Evolutionary conservation across 2,797 vertebrate species (phyloP).

Genomic region (Sorex maritimensis): DNA sequence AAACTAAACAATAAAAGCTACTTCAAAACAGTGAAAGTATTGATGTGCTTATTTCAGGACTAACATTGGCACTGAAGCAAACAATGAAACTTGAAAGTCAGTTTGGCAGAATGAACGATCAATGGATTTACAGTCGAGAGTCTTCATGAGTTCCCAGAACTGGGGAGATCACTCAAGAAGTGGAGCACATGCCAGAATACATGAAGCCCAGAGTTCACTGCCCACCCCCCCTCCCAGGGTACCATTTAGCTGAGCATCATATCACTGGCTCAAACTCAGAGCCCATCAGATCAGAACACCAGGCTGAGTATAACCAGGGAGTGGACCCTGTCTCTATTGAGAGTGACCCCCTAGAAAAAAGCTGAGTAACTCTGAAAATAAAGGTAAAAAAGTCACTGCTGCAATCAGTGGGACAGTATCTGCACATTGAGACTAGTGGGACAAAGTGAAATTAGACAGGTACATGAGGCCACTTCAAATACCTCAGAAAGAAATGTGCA

Average conservation of each 20-base stretch:
- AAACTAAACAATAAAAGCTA: not conserved
- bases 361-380: not conserved
- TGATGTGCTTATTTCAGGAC: not conserved
- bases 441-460: not conserved
- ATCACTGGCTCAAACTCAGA: too few relatives aligned
- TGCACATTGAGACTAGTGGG: not conserved
- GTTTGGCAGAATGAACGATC: not conserved
- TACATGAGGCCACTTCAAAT: not conserved
- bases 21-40: not conserved
- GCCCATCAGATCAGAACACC: too few relatives aligned
- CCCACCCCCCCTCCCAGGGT: too few relatives aligned
- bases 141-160: not conserved
- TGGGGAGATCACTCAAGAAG: not conserved
- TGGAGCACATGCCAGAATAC: not conserved
- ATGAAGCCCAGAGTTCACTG: too few relatives aligned
- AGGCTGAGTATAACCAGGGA: too few relatives aligned
- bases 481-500: conserved; percentile 39
- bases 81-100: conserved; percentile 19
- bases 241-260: too few relatives aligned
- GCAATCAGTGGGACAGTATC: not conserved
- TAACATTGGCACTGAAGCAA: conserved; percentile 27
- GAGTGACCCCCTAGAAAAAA: not conserved
- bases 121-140: not conserved
- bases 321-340: too few relatives aligned
- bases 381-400: not conserved